phyloP scores from a whole-genome alignment of 2,797 vertebrate genomes.

The Eulemur coronatus region DNA sequence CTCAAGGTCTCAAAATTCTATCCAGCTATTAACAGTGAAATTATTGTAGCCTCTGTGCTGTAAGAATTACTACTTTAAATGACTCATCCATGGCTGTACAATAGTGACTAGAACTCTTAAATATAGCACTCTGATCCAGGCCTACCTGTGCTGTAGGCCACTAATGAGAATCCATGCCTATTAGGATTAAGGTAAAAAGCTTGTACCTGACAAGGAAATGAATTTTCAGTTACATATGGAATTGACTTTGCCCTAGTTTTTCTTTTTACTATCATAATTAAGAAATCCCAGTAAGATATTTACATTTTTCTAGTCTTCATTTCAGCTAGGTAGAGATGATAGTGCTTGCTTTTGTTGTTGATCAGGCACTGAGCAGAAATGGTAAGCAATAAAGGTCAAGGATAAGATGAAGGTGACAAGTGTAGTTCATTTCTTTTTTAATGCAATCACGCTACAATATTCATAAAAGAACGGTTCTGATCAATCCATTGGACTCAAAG shows the following conservation, averaged over 20 bases:
- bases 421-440: neutral
- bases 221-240: conserved; percentile 6
- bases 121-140: neutral
- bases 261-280: neutral
- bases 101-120: neutral
- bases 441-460: neutral
- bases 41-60: neutral
- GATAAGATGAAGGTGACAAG: neutral
- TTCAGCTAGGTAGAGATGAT: neutral
- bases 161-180: neutral
- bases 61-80: conserved; percentile 25
- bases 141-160: neutral
- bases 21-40: neutral
- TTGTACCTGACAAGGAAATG: neutral
- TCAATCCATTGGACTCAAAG: neutral
- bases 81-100: neutral
- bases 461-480: conserved; percentile 10
- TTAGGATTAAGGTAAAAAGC: neutral
- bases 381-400: neutral
- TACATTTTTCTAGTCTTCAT: neutral
- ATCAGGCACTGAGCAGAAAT: neutral
- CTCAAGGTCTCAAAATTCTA: conserved; percentile 19
- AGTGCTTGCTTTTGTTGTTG: neutral
- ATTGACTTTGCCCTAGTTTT: neutral
- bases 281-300: neutral